Conservation (phyloP, 35 echinoderm and acorn worm genomes). For the Apostichopus japonicus region DNA sequence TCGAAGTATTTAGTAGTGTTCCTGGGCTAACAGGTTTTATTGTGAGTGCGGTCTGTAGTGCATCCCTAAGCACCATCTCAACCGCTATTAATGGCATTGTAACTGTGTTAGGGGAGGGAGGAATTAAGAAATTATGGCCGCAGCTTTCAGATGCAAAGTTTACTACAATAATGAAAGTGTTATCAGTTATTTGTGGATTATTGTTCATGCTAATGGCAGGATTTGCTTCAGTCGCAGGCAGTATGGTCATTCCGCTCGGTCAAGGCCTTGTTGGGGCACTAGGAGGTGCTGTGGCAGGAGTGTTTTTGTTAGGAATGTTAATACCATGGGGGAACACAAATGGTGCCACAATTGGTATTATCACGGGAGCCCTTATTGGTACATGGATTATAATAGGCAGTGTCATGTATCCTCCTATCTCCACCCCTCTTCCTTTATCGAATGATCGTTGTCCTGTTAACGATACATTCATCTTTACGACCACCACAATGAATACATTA, state of each 20-base stretch:
- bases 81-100: constrained; percentile 19
- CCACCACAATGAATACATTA: neutral
- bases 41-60: constrained; percentile 20
- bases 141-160: neutral
- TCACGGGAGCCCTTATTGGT: neutral
- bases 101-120: neutral
- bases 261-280: constrained; percentile 19
- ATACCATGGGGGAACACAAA: constrained; percentile 30
- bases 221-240: neutral
- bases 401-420: neutral
- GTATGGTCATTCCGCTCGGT: neutral
- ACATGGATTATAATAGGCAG: neutral
- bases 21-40: constrained; percentile 24
- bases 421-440: neutral
- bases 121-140: constrained; percentile 20
- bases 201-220: neutral
- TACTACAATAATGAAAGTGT: neutral
- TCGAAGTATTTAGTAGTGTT: neutral
- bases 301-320: neutral
- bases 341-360: constrained; percentile 11
- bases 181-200: neutral
- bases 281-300: neutral
- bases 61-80: constrained; percentile 14
- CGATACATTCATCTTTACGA: too few relatives aligned
- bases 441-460: constrained; percentile 1